Base-by-base conservation (phyloP, 2,888 invertebrate species). In the Alloplasta piceator region DNA sequence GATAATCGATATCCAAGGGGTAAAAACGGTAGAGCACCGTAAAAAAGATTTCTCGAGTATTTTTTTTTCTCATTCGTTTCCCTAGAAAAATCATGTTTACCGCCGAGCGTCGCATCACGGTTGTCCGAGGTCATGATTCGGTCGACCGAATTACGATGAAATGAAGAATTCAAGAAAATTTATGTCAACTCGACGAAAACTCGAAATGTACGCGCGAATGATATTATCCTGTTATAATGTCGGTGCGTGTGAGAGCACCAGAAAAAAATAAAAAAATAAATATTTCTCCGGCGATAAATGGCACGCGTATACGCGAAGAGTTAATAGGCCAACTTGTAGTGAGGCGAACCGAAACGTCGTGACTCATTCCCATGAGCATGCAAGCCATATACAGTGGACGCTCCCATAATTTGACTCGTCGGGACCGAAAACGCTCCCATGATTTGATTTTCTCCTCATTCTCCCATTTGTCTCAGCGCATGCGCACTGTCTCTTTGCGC, bases 101-200 rank as follows among this genome's bases (percentile, higher is more conserved):
- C 66, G 58, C 55, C 26, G 70, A 26, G 9, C 52, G 38, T 83
- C 82, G 80, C 72, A 66, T 84, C 72, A 14, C 43, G 39, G 85
- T 89, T 87, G 82, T 38, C 85, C 86, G 82, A 86, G 87, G 87
- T 88, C 86, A 87, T 84, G 87, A 83, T 67, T 80, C 67, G 68
- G 60, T 72, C 72, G 68, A 43, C 55, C 36, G 60, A 14, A 50
- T 68, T 0, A 63, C 38, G 10, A 64, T 64, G 52, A 61, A 26
- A 63, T 55, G 64, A 66, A 56, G 55, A 63, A 63, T 46, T 38
- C 14, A 38, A 6, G 12, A 6, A 14, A 4, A 61, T 9, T 16
- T 50, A 39, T 7, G 14, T 10, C 41, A 41, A 16, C 52, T 64
- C 43, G 63, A 56, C 50, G 16, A 36, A 52, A 41, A 12, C n/a